These are phyloP conservation scores for Typhlichthys subterraneus DNA, from an alignment of 2,797 vertebrate genomes.

Conservation along the genomic window DNA sequence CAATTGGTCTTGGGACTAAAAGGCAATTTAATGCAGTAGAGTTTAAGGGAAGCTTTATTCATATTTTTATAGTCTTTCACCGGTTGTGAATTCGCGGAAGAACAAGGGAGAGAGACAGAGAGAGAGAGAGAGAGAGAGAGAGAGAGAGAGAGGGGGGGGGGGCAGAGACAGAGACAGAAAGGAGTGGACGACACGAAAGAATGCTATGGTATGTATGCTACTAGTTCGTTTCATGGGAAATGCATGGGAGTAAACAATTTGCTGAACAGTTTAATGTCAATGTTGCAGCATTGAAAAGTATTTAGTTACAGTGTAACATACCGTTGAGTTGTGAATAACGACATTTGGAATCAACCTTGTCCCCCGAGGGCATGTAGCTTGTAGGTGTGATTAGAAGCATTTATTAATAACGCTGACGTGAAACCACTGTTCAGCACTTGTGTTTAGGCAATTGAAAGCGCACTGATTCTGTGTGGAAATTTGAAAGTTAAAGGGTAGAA, in stretches of 20 bases:
- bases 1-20: background rate
- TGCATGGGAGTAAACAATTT: conserved; percentile 10
- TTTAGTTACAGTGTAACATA: conserved; percentile 6
- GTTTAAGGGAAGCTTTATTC: conserved; percentile 61
- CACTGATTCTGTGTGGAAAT: conserved; percentile 12
- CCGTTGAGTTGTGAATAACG: conserved; percentile 39
- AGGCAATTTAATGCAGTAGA: conserved; percentile 53
- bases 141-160: conserved; percentile 2
- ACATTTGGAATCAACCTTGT: conserved; percentile 56
- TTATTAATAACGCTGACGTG: conserved; percentile 21
- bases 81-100: conserved; percentile 56
- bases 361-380: conserved; percentile 21
- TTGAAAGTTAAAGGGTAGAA: conserved; percentile 37
- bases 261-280: conserved; percentile 1
- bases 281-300: no score
- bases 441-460: background rate
- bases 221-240: conserved; percentile 23
- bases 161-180: conserved; percentile 34
- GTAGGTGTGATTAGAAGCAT: conserved; percentile 26
- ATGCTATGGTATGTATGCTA: conserved; percentile 77
- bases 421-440: background rate
- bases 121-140: conserved; percentile 22
- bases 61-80: conserved; percentile 61
- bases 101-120: conserved; percentile 19
- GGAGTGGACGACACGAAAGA: conserved; percentile 66